Evolutionary conservation across 30 jellyfish, hydroid and myxozoan species (phyloP).

Genomic region (Nemopilema nomurai): DNA sequence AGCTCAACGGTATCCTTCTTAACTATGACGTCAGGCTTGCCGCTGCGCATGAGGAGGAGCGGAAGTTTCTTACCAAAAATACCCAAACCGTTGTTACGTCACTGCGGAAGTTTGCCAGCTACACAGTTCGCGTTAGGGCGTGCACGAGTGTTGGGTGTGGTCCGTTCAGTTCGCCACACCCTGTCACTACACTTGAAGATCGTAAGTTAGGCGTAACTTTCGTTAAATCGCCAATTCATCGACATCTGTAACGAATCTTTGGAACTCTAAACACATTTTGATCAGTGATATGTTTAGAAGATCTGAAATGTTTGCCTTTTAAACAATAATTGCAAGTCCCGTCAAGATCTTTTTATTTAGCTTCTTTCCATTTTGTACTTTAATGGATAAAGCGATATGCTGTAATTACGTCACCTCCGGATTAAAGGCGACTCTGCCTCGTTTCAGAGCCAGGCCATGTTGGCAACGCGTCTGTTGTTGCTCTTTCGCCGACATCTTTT

Average conservation of each 20-base stretch:
- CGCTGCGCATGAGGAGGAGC: not conserved
- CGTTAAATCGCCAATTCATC: too few relatives aligned
- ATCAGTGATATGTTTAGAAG: too few relatives aligned
- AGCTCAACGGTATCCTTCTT: constrained; percentile 22
- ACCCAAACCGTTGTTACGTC: constrained; percentile 14
- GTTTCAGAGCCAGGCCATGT: constrained; percentile 55
- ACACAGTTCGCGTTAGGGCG: constrained; percentile 21
- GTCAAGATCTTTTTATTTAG: too few relatives aligned
- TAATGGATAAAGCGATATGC: not conserved
- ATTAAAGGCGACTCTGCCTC: not conserved
- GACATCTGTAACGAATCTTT: too few relatives aligned
- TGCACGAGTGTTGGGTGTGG: constrained; percentile 65
- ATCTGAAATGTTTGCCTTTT: too few relatives aligned
- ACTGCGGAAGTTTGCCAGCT: constrained; percentile 25
- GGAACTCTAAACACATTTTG: too few relatives aligned
- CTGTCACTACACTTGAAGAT: constrained; percentile 37
- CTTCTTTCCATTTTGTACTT: too few relatives aligned
- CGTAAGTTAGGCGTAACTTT: constrained; percentile 32
- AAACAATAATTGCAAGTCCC: too few relatives aligned
- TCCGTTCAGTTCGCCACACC: constrained; percentile 14
- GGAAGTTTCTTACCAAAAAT: constrained; percentile 7
- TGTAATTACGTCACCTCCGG: not conserved
- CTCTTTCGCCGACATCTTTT: not conserved
- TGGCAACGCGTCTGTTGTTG: constrained; percentile 8
- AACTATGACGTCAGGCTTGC: not conserved